These are phyloP conservation scores for Cephus runcator DNA, from an alignment of 2,888 invertebrate genomes.

Conservation along the genomic window DNA sequence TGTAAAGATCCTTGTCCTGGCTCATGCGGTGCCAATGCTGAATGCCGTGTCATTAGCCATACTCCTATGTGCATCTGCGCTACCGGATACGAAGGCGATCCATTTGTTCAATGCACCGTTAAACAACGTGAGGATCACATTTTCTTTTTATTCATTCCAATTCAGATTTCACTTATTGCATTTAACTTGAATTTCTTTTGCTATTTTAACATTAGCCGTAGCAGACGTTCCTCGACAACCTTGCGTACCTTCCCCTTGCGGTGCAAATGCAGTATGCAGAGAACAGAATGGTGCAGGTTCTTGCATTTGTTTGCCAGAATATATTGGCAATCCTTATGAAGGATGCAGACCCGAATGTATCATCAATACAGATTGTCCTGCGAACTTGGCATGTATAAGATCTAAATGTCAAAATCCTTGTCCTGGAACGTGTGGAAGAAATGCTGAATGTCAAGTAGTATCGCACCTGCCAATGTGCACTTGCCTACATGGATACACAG, in stretches of 20 bases:
- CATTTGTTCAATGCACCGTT: conserved; percentile 74
- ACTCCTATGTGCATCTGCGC: conserved; percentile 78
- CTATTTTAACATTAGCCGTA: conserved; percentile 19
- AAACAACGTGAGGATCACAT: conserved; percentile 68
- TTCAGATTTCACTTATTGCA: background rate
- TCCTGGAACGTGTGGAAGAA: conserved; percentile 66
- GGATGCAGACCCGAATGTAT: conserved; percentile 67
- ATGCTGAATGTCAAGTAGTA: conserved; percentile 78
- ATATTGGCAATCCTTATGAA: conserved; percentile 76
- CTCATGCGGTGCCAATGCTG: conserved; percentile 65
- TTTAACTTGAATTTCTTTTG: background rate
- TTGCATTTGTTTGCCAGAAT: conserved; percentile 80
- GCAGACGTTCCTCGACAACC: conserved; percentile 67
- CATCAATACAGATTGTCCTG: conserved; percentile 65
- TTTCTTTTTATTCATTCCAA: background rate
- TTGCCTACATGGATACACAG: conserved; percentile 73
- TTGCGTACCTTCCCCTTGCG: conserved; percentile 79
- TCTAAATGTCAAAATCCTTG: conserved; percentile 68
- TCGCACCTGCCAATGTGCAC: conserved; percentile 84
- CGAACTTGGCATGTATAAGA: conserved; percentile 66
- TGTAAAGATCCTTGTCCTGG: conserved; percentile 67
- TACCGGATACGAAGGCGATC: conserved; percentile 78
- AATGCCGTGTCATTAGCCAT: conserved; percentile 81
- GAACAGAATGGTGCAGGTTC: conserved; percentile 77
- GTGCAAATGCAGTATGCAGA: conserved; percentile 79